These are phyloP conservation scores for Dendrocincla fuliginosa DNA, from an alignment of 2,797 vertebrate genomes.

Conservation along the genomic window DNA sequence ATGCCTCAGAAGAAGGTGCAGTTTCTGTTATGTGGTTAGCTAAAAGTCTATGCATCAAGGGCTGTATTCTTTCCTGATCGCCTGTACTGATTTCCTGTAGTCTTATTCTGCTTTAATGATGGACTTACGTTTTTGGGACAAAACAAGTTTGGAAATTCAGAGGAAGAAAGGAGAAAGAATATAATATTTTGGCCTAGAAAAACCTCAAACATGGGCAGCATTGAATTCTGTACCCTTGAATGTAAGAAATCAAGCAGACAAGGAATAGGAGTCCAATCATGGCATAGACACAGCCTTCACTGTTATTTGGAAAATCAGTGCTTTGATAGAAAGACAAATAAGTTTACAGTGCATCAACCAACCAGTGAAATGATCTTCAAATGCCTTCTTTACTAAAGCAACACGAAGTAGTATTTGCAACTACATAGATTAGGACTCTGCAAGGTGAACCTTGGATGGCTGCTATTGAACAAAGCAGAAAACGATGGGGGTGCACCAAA, in stretches of 20 bases:
- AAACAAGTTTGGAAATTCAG: background rate
- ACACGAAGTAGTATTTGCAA: background rate
- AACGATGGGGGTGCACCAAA: background rate
- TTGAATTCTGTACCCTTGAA: background rate
- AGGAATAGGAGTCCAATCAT: background rate
- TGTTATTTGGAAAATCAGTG: background rate
- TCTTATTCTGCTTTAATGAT: background rate
- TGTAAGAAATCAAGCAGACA: background rate
- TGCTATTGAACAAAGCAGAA: background rate
- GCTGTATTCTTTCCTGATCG: background rate
- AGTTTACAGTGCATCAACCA: background rate
- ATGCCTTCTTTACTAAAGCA: background rate
- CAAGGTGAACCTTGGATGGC: background rate
- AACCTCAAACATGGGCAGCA: fast-evolving
- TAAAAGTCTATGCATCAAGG: background rate
- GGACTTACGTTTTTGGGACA: background rate
- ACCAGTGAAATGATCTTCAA: background rate
- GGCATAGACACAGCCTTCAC: background rate
- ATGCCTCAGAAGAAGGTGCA: background rate
- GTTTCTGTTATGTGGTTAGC: background rate
- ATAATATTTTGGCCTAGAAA: background rate
- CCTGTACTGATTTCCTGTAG: background rate
- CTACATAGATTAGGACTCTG: background rate
- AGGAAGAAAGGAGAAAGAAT: background rate
- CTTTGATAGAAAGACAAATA: background rate